A percentile compares a stretch with the other conserved stretches of the same genome.
Evolutionary conservation across 2,888 invertebrate genomes (phyloP).

Genomic region (Dicycla oo): DNA sequence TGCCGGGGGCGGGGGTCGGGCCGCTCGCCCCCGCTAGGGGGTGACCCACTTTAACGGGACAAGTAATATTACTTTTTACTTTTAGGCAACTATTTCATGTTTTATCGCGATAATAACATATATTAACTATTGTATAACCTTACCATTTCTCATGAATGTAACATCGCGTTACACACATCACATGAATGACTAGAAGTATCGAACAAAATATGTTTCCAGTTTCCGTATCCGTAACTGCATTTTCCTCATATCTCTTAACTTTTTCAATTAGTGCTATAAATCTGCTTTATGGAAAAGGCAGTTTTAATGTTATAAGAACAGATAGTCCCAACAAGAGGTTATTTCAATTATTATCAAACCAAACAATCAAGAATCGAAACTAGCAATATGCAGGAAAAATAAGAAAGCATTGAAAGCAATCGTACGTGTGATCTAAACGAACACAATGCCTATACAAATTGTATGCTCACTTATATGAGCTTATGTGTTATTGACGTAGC

Average conservation of each 20-base stretch:
- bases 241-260: slow-evolving; percentile 7
- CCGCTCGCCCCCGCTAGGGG: slow-evolving; percentile 76
- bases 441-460: slow-evolving; percentile 76
- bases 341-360: slow-evolving; percentile 54
- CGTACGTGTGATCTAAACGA: slow-evolving; percentile 82
- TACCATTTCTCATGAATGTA: slow-evolving; percentile 61
- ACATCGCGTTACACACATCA: slow-evolving; percentile 9
- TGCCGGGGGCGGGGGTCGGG: slow-evolving; percentile 70
- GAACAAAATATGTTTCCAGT: slow-evolving; percentile 25
- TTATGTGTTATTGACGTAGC: slow-evolving; percentile 80
- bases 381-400: slow-evolving; percentile 68
- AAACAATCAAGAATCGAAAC: slow-evolving; percentile 66
- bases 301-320: slow-evolving; percentile 6
- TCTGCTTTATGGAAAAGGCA: not conserved
- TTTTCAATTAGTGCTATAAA: slow-evolving; percentile 9
- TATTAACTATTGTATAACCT: slow-evolving; percentile 76
- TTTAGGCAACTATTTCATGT: slow-evolving; percentile 91
- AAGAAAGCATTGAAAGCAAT: slow-evolving; percentile 79
- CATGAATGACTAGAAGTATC: slow-evolving; percentile 8
- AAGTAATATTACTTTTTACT: slow-evolving; percentile 91
- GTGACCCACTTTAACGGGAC: slow-evolving; percentile 91
- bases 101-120: slow-evolving; percentile 88
- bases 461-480: slow-evolving; percentile 70
- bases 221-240: slow-evolving; percentile 18
- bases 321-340: slow-evolving; percentile 26